phyloP scores from a whole-genome alignment of 2,888 invertebrate species.

The Drepanosiphum platanoidis region DNA sequence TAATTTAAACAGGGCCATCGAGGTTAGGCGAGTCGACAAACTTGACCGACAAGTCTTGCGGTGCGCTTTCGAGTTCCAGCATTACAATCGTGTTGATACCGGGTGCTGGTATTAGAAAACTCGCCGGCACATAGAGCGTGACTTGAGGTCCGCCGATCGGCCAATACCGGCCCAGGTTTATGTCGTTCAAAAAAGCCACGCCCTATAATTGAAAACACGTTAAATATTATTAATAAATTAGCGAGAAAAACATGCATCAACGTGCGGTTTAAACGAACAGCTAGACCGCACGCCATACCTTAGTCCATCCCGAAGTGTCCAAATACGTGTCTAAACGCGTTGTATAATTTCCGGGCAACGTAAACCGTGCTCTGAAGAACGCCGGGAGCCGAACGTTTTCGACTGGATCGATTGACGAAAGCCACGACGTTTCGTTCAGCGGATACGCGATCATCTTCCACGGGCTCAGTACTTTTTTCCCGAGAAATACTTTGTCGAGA shows the following conservation, averaged over 20 bases:
- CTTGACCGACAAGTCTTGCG: constrained; percentile 45
- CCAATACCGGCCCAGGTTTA: constrained; percentile 66
- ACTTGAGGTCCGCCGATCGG: constrained; percentile 65
- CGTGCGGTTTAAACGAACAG: background rate
- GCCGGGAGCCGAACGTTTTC: constrained; percentile 61
- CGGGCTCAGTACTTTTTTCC: constrained; percentile 69
- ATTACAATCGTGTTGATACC: constrained; percentile 64
- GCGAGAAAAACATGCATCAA: too few species aligned
- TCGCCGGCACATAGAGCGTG: constrained; percentile 65
- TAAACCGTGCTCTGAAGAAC: constrained; percentile 63
- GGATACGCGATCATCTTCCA: constrained; percentile 77
- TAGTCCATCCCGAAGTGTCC: constrained; percentile 65
- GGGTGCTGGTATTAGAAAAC: constrained; percentile 64
- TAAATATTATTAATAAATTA: background rate
- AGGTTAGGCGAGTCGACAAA: constrained; percentile 62
- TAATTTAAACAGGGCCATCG: constrained; percentile 37
- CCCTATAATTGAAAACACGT: constrained; percentile 64
- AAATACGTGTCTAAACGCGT: constrained; percentile 65
- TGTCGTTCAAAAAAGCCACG: constrained; percentile 65
- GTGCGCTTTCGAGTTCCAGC: constrained; percentile 64
- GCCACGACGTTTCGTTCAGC: constrained; percentile 63
- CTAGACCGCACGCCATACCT: constrained; percentile 65
- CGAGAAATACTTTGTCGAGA: constrained; percentile 70
- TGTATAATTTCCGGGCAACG: constrained; percentile 54
- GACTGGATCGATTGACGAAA: constrained; percentile 52